These are phyloP conservation scores for Tetraneura akinire DNA, from an alignment of 1,140 invertebrate species.

Conservation along the genomic window DNA sequence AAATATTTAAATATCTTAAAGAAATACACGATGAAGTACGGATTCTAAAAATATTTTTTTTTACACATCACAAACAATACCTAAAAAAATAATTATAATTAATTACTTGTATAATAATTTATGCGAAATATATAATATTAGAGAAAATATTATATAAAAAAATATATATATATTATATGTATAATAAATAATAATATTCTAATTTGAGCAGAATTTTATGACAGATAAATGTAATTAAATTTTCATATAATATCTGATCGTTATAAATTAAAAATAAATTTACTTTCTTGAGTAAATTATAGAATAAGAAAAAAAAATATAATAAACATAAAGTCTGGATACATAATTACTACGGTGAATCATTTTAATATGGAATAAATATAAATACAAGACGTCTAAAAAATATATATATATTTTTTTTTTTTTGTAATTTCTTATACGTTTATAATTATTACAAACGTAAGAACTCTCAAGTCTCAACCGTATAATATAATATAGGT, in stretches of 20 bases:
- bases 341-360: neutral
- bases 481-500: neutral
- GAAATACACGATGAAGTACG: too few species aligned
- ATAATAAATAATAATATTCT: too few species aligned
- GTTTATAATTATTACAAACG: neutral
- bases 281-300: neutral
- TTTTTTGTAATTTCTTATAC: too few species aligned
- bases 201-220: too few species aligned
- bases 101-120: neutral
- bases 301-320: neutral
- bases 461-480: neutral
- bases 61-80: too few species aligned
- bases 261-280: neutral
- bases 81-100: too few species aligned
- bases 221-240: too few species aligned
- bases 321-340: neutral
- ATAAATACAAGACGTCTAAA: neutral
- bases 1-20: too few species aligned
- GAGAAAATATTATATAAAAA: too few species aligned
- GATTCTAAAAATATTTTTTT: too few species aligned
- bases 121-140: neutral
- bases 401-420: neutral
- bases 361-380: neutral
- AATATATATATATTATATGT: too few species aligned
- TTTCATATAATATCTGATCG: too few species aligned